Base-by-base conservation (phyloP, 2,888 invertebrate species). In the Acrocera orbiculus region DNA sequence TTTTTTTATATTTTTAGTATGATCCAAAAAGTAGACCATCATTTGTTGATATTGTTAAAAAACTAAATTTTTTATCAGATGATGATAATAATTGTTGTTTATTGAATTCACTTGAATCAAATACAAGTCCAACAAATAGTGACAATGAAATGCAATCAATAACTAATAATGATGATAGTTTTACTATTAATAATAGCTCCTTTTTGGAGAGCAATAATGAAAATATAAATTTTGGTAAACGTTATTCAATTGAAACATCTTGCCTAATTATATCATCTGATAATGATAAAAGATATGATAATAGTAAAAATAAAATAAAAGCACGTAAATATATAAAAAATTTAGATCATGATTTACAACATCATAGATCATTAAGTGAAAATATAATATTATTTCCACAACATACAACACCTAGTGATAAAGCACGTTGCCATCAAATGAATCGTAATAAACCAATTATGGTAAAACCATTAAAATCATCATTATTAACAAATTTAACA, bases 21-120 rank as follows among this genome's bases (percentile, higher is more conserved):
- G 87, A 90, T 56, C 77, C 87, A 16, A 80, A 77, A 54, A 82
- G 76, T 55, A 74, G 92, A 47, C 90, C 90, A 38, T 75, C 79
- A 46, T 90, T 90, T 65, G 68, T 71, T 26, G 87, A 89, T 57
- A 77, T 85, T 53, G 73, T 73, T 47, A 67, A 68, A 47, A 75
- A 69, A 53, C 61, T 76, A 43, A 66, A 64, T 39, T 67, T 69
- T 46, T 65, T 76, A 40, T 63, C 73, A 52, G 73, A 54, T 36
- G 54, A 54, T 32, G 46, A 46, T 15, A 41, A 42, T 38, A 35
- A 31, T 26, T 37, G 30, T 26, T 36, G 56, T 44, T 56, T 56
- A 7, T 33, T 58, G 11, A 58, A 50, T 35, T 59, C 58, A 4
- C 42, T 58, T 23, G 58, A 59, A 32, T 44, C 53, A 32, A 54